Conservation (phyloP, 2,113 vertebrate species). For the Dermatemys mawii region DNA sequence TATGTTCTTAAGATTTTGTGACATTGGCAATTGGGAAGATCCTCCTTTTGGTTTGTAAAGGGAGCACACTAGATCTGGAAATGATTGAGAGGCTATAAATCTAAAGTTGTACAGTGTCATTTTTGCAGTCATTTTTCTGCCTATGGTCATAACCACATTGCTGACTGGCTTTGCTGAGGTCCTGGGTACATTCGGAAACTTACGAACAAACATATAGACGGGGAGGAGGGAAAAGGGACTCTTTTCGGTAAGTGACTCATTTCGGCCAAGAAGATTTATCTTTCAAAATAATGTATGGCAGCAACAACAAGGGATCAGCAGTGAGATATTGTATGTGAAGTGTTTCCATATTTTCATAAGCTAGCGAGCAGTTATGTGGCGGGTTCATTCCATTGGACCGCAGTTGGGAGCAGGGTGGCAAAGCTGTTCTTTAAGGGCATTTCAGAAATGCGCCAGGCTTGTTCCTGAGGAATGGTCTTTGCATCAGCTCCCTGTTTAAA, state of each 20-base stretch:
- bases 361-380: constrained; percentile 55
- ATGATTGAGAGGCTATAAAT: constrained; percentile 63
- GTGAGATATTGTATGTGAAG: constrained; percentile 32
- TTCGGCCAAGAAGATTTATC: constrained; percentile 63
- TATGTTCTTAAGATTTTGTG: background rate
- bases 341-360: constrained; percentile 42
- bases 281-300: constrained; percentile 58
- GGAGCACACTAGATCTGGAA: constrained; percentile 47
- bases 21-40: constrained; percentile 17
- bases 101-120: background rate
- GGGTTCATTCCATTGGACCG: constrained; percentile 46
- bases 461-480: constrained; percentile 31
- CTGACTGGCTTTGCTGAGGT: constrained; percentile 55
- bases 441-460: constrained; percentile 55
- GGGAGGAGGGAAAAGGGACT: background rate
- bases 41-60: background rate
- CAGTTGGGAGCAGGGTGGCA: constrained; percentile 50
- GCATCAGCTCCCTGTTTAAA: constrained; percentile 63
- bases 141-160: constrained; percentile 41
- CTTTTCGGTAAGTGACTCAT: constrained; percentile 61
- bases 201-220: constrained; percentile 47
- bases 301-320: constrained; percentile 53
- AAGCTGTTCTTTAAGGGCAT: constrained; percentile 69
- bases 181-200: constrained; percentile 55
- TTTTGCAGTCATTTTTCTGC: constrained; percentile 54